Evolutionary conservation across 2,888 invertebrate genomes (phyloP), one percentile per base, ranked within the genome.

Genomic region (Galeopsomyia nigrocyanea): DNA sequence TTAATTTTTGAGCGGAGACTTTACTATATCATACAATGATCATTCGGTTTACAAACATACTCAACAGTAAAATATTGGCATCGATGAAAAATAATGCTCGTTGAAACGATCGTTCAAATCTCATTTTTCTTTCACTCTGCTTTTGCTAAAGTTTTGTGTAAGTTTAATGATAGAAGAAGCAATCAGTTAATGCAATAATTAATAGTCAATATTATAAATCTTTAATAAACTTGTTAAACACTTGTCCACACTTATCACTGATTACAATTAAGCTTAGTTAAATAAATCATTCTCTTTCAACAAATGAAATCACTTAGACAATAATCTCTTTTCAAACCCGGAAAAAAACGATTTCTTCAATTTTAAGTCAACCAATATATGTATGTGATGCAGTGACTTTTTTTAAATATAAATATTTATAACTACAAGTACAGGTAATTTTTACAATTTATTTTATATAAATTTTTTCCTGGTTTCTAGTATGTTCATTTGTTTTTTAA

Each of bases 11-110:
- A 73, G 69, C 69, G 69, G 73, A 73, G 69, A 69, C 57, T 62
- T 69, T 65, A 69, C 73, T 65, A 68, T 73, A 69, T 69, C 57
- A 69, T 73, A 73, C 69, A 69, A 53, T 69, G 26, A 75, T 68
- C 75, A 74, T 62, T 71, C 70, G 62, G 39, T 62, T 22, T 70
- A 73, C 22, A 75, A 73, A 69, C 57, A 66, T 71, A 62, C 58
- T 47, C 26, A 70, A 77, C 61, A 73, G 61, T 50, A 47, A 71
- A 70, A 63, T 68, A 75, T 71, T 72, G 75, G 72, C 69, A 75
- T 71, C 74, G 70, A 74, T 72, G 68, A 71, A 76, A 75, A 76
- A 75, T 71, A 71, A 76, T 76, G 67, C 66, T 75, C 66, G 56
- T 74, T 61, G 65, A 47, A 75, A 73, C 72, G 57, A 53, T 66